A percentile compares a stretch with the other conserved stretches of the same genome.
Conservation (phyloP, 1,140 invertebrate species). For the Papilio helenus region DNA sequence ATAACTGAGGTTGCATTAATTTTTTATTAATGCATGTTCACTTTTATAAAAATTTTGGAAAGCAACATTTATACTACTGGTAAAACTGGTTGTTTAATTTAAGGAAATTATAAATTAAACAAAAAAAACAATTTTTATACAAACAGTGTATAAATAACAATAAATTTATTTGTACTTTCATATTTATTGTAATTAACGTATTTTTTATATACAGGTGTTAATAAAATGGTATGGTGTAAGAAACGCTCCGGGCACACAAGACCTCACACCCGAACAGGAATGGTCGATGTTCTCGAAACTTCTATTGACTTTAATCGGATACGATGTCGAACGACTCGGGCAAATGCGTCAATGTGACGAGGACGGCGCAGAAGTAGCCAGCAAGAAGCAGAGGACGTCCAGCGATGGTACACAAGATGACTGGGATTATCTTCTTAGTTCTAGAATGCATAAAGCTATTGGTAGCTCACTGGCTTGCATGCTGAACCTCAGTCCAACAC, state of each 20-base stretch:
- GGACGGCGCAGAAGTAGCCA: constrained; percentile 79
- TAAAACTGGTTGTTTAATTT: too few relatives aligned
- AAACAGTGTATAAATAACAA: too few relatives aligned
- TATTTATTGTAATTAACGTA: constrained; percentile 25
- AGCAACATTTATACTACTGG: too few relatives aligned
- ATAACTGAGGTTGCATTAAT: too few relatives aligned
- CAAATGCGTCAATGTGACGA: constrained; percentile 79
- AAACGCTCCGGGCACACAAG: constrained; percentile 93
- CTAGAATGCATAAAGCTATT: constrained; percentile 81
- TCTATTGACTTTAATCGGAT: constrained; percentile 88
- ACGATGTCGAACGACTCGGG: constrained; percentile 86
- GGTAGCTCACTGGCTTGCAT: constrained; percentile 63
- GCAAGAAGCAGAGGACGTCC: constrained; percentile 85
- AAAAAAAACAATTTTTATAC: too few relatives aligned
- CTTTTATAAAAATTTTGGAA: too few relatives aligned
- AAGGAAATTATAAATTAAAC: too few relatives aligned
- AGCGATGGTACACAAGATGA: constrained; percentile 87
- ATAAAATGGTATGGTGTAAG: constrained; percentile 93
- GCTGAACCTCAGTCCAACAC: constrained; percentile 59
- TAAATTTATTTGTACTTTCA: background rate
- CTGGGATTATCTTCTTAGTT: constrained; percentile 89
- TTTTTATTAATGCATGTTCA: too few relatives aligned
- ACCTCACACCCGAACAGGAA: constrained; percentile 90
- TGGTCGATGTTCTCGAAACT: constrained; percentile 91
- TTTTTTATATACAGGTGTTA: constrained; percentile 83